Evolutionary conservation across 2,888 invertebrate genomes (phyloP).

Genomic region (Trilocha varians): DNA sequence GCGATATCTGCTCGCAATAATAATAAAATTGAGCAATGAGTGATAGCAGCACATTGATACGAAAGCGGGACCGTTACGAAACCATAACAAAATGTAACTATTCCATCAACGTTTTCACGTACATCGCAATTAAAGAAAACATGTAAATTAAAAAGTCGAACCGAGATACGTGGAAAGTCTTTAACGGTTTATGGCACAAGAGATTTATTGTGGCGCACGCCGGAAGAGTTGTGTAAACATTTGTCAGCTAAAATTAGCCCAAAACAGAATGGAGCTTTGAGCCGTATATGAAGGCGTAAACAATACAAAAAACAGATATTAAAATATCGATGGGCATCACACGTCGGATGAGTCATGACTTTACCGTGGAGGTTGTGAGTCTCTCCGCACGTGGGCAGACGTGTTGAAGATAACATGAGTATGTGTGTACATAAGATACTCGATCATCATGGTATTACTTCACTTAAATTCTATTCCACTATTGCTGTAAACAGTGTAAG

Average conservation of each 20-base stretch:
- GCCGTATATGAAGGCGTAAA: conserved; percentile 17
- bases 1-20: conserved; percentile 26
- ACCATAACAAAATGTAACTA: conserved; percentile 14
- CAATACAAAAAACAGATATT: conserved; percentile 24
- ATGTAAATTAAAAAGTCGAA: conserved; percentile 17
- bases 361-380: conserved; percentile 7
- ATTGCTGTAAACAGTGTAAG: no score
- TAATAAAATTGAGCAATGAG: conserved; percentile 25
- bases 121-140: conserved; percentile 13
- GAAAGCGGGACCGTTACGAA: conserved; percentile 19
- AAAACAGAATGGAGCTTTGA: conserved; percentile 22
- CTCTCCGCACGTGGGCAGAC: conserved; percentile 19
- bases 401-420: conserved; percentile 14
- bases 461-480: no score
- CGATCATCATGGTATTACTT: background rate
- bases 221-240: conserved; percentile 52
- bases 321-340: conserved; percentile 10
- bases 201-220: conserved; percentile 42
- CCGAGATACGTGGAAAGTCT: conserved; percentile 22
- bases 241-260: conserved; percentile 44
- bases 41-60: conserved; percentile 7
- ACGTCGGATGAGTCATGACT: conserved; percentile 19
- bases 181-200: conserved; percentile 29
- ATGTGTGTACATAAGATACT: background rate
- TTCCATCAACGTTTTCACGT: conserved; percentile 10